phyloP scores from a whole-genome alignment of 2,888 invertebrate species.

The Alloscopus bannaensis region DNA sequence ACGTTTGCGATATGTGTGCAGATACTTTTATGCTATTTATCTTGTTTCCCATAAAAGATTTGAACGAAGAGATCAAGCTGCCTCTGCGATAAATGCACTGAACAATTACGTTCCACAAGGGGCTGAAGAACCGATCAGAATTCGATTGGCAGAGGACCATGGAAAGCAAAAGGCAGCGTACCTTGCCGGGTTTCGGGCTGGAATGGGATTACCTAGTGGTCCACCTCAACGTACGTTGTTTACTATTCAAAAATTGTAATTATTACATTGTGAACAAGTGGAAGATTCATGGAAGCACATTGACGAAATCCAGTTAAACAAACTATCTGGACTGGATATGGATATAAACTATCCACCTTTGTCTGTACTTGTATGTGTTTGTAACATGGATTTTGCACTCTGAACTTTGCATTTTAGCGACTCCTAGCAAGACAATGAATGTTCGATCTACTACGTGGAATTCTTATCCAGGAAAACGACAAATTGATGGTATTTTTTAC shows the following conservation, averaged over 20 bases:
- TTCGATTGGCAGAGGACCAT: constrained; percentile 91
- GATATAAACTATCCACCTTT: no score
- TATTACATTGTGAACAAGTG: no score
- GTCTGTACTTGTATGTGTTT: no score
- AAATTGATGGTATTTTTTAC: constrained; percentile 37
- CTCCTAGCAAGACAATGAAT: constrained; percentile 26
- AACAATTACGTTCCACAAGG: constrained; percentile 88
- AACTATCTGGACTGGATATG: no score
- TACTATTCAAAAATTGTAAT: no score
- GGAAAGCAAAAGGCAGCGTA: constrained; percentile 88
- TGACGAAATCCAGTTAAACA: no score
- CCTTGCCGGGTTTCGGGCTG: constrained; percentile 84
- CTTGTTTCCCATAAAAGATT: constrained; percentile 78
- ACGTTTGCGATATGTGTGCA: neutral
- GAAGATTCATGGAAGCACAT: no score
- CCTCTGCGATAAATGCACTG: constrained; percentile 89
- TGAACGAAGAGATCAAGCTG: constrained; percentile 91
- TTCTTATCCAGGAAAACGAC: constrained; percentile 37
- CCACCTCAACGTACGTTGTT: constrained; percentile 36
- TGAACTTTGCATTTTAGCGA: no score
- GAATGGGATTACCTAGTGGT: constrained; percentile 73
- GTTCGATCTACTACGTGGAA: constrained; percentile 28
- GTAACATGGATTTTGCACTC: no score
- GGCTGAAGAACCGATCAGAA: constrained; percentile 87
- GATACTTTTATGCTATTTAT: neutral